These are phyloP conservation scores for Craniophora ligustri DNA, from an alignment of 2,888 invertebrate genomes.

Conservation along the genomic window DNA sequence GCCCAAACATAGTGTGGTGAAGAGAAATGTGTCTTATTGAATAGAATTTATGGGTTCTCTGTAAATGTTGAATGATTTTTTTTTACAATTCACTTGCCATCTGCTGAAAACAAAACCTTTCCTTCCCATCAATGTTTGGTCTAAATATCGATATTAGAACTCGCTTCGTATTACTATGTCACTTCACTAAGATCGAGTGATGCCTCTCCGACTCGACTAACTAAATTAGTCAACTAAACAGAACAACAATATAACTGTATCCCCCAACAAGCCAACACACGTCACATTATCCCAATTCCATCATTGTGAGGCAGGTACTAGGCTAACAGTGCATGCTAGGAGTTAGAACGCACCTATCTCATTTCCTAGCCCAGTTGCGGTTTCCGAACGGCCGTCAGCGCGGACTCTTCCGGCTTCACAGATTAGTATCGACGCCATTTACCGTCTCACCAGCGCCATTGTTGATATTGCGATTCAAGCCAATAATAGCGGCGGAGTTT, in stretches of 20 bases:
- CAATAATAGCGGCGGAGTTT: constrained; percentile 45
- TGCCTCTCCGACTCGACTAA: constrained; percentile 8
- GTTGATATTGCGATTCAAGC: constrained; percentile 77
- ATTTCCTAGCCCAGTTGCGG: constrained; percentile 88
- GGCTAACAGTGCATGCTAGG: constrained; percentile 66
- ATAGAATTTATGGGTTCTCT: constrained; percentile 33
- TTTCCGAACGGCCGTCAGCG: constrained; percentile 85
- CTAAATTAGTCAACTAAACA: constrained; percentile 50
- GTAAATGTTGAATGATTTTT: no score
- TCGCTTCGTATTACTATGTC: background rate
- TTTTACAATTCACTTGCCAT: no score
- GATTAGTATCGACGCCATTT: constrained; percentile 87
- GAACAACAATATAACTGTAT: constrained; percentile 29
- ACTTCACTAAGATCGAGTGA: background rate
- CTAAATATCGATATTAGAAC: background rate
- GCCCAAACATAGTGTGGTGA: constrained; percentile 45
- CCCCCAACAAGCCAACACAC: constrained; percentile 34
- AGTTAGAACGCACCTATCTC: constrained; percentile 85
- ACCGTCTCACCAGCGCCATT: constrained; percentile 80
- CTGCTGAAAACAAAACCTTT: no score
- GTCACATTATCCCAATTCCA: constrained; percentile 57
- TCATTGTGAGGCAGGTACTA: constrained; percentile 57
- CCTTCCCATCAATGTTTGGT: no score
- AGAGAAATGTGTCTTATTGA: constrained; percentile 37
- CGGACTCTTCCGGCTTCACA: constrained; percentile 84